Conservation (phyloP, 1,140 invertebrate species). For the Bombus vancouverensis region DNA sequence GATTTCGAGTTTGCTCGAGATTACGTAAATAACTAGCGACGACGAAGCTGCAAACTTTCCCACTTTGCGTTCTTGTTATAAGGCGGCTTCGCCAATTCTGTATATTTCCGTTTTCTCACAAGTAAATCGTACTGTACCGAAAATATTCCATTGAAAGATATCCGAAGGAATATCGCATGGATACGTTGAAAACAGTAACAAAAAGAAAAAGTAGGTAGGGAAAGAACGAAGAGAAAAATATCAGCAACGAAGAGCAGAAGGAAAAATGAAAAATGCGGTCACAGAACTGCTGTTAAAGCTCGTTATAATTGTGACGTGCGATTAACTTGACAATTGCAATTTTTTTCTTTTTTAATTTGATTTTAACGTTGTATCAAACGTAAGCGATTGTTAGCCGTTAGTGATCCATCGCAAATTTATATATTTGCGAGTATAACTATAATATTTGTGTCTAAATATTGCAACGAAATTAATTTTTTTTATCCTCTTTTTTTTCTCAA, state of each 20-base stretch:
- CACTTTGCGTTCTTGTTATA: conserved; percentile 5
- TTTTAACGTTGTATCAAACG: too few species aligned
- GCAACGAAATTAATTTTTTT: too few species aligned
- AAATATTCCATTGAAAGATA: neutral
- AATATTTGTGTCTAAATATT: too few species aligned
- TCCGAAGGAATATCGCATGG: neutral
- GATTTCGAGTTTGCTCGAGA: conserved; percentile 1
- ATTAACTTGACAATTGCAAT: too few species aligned
- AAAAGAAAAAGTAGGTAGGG: too few species aligned
- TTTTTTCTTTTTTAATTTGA: too few species aligned
- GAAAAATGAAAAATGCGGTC: neutral
- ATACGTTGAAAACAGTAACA: too few species aligned
- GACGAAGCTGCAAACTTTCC: neutral
- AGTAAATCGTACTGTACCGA: neutral
- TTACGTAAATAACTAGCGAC: conserved; percentile 4
- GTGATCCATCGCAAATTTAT: too few species aligned
- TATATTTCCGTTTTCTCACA: neutral
- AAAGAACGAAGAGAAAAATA: neutral
- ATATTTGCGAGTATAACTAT: too few species aligned
- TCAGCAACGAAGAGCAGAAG: neutral
- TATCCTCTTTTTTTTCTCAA: too few species aligned
- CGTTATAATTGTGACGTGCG: too few species aligned
- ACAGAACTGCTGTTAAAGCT: neutral
- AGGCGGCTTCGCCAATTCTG: neutral
- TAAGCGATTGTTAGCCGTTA: too few species aligned